Conservation (phyloP, 2,797 vertebrate species). For the Podarcis lilfordi region DNA sequence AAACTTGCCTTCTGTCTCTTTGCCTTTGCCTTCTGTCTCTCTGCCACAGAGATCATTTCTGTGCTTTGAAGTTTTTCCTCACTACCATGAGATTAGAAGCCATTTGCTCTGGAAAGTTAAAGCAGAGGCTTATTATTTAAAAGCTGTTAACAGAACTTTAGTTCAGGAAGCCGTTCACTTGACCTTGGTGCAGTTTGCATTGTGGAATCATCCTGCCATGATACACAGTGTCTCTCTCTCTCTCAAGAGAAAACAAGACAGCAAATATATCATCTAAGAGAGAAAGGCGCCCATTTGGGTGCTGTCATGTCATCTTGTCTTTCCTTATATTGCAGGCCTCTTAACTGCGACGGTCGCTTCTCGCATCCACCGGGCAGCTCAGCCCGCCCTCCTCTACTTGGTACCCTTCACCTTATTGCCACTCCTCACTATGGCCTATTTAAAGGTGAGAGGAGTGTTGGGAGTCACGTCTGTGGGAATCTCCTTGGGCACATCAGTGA, state of each 20-base stretch:
- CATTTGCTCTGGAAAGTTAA: too few species aligned
- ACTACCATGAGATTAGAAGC: too few species aligned
- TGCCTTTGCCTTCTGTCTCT: neutral
- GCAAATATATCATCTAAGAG: neutral
- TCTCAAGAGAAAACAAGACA: neutral
- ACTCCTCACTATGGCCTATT: conserved; percentile 99
- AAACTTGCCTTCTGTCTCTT: neutral
- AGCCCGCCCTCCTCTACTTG: conserved; percentile 97
- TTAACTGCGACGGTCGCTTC: conserved; percentile 98
- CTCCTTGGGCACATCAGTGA: neutral
- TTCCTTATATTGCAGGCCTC: conserved; percentile 79
- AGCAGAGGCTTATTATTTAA: too few species aligned
- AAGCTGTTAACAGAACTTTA: too few species aligned
- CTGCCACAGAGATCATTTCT: neutral
- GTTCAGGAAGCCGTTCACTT: too few species aligned
- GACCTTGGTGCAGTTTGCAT: too few species aligned
- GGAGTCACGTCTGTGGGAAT: neutral
- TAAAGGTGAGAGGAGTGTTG: conserved; percentile 86
- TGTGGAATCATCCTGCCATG: too few species aligned
- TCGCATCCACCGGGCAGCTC: conserved; percentile 96
- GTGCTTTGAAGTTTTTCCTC: too few species aligned
- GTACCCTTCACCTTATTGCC: conserved; percentile 99
- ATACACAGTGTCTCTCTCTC: neutral
- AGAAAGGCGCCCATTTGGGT: neutral
- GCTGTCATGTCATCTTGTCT: fast-evolving